Evolutionary conservation across 2,113 vertebrate genomes (phyloP), one percentile per base, ranked within the genome.

Genomic region (Gorsachius goisagi): DNA sequence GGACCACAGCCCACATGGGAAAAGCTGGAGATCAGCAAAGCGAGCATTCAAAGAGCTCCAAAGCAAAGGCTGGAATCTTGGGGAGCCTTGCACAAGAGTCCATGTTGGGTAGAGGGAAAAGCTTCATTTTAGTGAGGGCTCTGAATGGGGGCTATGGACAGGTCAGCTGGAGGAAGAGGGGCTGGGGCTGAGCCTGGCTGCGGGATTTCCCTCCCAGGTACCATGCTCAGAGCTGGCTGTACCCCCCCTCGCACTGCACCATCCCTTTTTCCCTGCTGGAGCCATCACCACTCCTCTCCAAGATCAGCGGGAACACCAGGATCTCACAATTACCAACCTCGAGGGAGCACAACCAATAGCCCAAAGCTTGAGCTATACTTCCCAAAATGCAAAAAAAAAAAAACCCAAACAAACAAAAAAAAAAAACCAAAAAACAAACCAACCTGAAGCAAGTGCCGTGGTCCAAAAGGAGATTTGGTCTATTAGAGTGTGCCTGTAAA

Each of bases 221-320:
- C 24, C 5, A 0, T 37, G 45, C 14, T 39, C 45, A 53, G 52
- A 74, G 18, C 30, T 32, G 26, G 11, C 5, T 75, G 15, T 24
- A 7, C 2, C 6, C 6, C 10, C 18, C n/a, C 33, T 80, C 1
- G 0, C 30, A 15, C 21, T 1, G 0, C 5, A 1, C 9, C 47
- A 22, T 32, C 74, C 37, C 0, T 0, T 15, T 47, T 50, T 52
- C 32, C 17, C 24, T 2, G 0, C 5, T 13, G 32, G 26, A 92
- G 4, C 27, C 28, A 49, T 9, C 39, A 14, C 11, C 11, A 1
- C 26, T 64, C 22, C 10, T 35, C 33, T 50, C 20, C 63, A 47
- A 62, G 41, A 56, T 6, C 17, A 6, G 4, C 8, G 4, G 12
- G 39, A 78, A 5, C 37, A 44, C 23, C 64, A 59, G 17, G 26